Evolutionary conservation across 2,113 vertebrate species (phyloP).

Genomic region (Pluvianellus socialis): DNA sequence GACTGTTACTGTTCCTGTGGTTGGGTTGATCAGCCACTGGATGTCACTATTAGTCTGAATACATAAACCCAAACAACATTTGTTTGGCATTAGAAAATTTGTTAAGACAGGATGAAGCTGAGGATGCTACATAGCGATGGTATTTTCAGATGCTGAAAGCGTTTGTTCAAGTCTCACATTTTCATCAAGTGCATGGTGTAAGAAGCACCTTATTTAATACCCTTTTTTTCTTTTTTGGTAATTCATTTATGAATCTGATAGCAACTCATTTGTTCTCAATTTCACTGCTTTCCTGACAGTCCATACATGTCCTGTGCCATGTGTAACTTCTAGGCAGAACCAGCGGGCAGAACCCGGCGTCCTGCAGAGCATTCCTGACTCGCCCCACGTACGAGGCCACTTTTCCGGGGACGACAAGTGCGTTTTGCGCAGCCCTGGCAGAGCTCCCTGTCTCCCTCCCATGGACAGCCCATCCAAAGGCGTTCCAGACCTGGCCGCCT

Average conservation of each 20-base stretch:
- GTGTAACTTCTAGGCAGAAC: not conserved
- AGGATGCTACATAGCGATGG: not conserved
- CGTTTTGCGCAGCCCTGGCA: not conserved
- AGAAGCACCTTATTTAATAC: not conserved
- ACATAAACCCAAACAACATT: not conserved
- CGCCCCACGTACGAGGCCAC: accelerated
- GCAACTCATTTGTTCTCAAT: not conserved
- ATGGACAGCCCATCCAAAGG: not conserved
- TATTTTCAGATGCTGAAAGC: not conserved
- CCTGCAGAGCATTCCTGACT: not conserved
- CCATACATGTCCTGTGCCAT: not conserved
- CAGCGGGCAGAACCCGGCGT: not conserved
- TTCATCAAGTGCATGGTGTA: not conserved
- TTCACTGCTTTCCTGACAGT: not conserved
- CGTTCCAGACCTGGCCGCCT: not conserved
- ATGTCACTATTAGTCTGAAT: constrained; percentile 55
- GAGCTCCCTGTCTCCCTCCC: not conserved
- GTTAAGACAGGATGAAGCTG: not conserved
- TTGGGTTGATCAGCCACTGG: constrained; percentile 40
- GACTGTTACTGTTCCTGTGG: not conserved
- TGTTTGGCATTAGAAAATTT: constrained; percentile 30
- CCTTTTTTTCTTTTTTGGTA: not conserved
- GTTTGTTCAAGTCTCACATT: not conserved
- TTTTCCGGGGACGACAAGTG: not conserved
- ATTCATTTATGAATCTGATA: not conserved